Base-by-base conservation (phyloP, 2,797 vertebrate genomes). In the Menidia menidia region DNA sequence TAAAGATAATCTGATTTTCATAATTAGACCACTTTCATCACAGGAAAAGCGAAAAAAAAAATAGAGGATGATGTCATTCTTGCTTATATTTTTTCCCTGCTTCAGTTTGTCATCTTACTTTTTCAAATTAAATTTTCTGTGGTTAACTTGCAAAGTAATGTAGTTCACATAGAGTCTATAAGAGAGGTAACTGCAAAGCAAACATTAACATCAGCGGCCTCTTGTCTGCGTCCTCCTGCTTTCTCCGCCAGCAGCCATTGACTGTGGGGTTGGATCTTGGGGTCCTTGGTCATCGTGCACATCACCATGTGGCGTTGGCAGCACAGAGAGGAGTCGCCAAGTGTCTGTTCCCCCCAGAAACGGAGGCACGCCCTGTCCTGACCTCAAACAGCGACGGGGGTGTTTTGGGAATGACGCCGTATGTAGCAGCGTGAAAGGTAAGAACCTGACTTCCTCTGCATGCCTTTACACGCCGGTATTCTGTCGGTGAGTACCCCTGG, bases 381-480 rank as follows among this genome's bases (percentile, higher is more conserved):
- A 97, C 77, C 95, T 97, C 64, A 96, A 93, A 69, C 96, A 97
- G 88, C 93, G 95, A 1, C 86, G 95, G 0, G 96, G 96, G 30
- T 97, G 96, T 88, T 93, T 93, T 0, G 95, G 95, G 50, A 94
- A 96, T 75, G 89, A 92, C 14, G 82, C 83, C 0, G 61, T 90
- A 47, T 96, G 96, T 64, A 89, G 86, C 55, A 77, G 75, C 0
- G 92, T 92, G 2, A 93, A 94, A 95, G 96, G 96, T 96, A 89
- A 83, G 63, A 51, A 5, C 13, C 5, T 15, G 33, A 57, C 14
- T 4, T 71, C 70, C 63, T 56, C 42, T 55, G 2, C 12, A 1
- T 45, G 5, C 51, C 15, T 61, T 39, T n/a, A 14, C 45, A 70
- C 15, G 3, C 7, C 13, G 14, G 51, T 39, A 15, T 64, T 45